Conservation (phyloP, 2,113 vertebrate species). For the Menura novaehollandiae region DNA sequence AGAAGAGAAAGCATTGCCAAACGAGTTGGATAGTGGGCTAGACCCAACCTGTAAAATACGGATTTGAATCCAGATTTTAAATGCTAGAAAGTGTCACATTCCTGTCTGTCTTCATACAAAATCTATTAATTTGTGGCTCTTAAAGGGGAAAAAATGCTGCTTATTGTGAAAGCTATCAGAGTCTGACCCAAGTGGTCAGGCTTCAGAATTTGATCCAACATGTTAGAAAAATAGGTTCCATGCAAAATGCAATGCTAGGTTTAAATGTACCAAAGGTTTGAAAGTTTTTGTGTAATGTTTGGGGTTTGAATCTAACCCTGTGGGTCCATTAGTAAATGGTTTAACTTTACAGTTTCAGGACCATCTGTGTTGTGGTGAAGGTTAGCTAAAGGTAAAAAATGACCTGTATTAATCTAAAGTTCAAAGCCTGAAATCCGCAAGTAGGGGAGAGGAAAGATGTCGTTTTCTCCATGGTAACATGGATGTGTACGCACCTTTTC, state of each 20-base stretch:
- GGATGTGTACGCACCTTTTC: not conserved
- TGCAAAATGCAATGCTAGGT: not conserved
- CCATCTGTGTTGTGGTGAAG: conserved; percentile 29
- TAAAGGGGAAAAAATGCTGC: not conserved
- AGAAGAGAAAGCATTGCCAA: conserved; percentile 2
- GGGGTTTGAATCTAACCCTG: conserved; percentile 7
- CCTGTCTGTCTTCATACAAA: not conserved
- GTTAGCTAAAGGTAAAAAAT: conserved; percentile 16
- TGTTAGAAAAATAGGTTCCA: not conserved
- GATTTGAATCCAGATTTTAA: not conserved
- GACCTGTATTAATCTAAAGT: conserved; percentile 38
- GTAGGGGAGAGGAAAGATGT: conserved; percentile 8
- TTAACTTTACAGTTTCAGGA: conserved; percentile 11
- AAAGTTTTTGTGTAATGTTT: conserved; percentile 18
- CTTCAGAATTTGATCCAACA: not conserved
- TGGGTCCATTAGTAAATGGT: conserved; percentile 2
- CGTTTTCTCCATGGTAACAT: conserved; percentile 26
- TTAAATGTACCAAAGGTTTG: not conserved
- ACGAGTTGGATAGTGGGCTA: not conserved
- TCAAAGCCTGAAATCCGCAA: conserved; percentile 12
- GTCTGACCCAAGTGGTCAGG: not conserved
- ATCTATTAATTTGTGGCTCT: not conserved
- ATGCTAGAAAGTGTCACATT: not conserved
- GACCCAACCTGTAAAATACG: not conserved
- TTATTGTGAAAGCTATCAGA: not conserved